These are phyloP conservation scores for Phymorhynchus buccinoides DNA, from an alignment of 1,140 invertebrate genomes.

Conservation along the genomic window DNA sequence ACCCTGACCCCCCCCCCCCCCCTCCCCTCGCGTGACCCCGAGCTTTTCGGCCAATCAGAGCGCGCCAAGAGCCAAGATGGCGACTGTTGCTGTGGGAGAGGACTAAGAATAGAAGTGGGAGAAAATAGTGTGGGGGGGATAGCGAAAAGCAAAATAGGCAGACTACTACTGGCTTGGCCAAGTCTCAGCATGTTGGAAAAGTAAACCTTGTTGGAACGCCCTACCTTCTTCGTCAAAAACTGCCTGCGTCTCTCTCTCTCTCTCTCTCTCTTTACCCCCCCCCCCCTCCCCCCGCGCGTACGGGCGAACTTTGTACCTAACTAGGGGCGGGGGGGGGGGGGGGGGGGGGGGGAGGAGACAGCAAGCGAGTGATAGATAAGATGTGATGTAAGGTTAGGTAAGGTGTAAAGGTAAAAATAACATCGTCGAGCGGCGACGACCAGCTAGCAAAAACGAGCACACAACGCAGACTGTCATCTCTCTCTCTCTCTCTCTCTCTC, in stretches of 20 bases:
- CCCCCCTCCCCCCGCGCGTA: background rate
- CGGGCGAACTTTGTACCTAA: slow-evolving; percentile 19
- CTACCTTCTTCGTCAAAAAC: background rate
- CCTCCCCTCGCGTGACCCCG: slow-evolving; percentile 46
- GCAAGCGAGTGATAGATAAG: background rate
- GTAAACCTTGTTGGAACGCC: too few species aligned
- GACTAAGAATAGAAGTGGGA: slow-evolving; percentile 47
- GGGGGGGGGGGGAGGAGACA: background rate
- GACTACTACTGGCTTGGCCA: too few species aligned
- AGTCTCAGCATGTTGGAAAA: slow-evolving; percentile 34
- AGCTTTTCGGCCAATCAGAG: slow-evolving; percentile 39
- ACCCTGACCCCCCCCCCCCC: slow-evolving; percentile 37
- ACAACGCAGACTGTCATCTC: too few species aligned
- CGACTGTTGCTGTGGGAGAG: slow-evolving; percentile 51
- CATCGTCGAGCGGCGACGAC: too few species aligned
- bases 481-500: too few species aligned
- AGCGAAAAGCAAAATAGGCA: too few species aligned
- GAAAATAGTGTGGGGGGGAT: too few species aligned
- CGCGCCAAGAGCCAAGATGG: slow-evolving; percentile 42
- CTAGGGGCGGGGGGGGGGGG: too few species aligned
- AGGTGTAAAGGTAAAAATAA: too few species aligned
- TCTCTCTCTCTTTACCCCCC: background rate
- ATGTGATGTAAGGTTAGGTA: too few species aligned
- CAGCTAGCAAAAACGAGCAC: too few species aligned
- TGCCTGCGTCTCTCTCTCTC: background rate